A percentile compares a stretch with the other conserved stretches of the same genome.
Conservation (phyloP, 1,140 invertebrate species). For the Tetramorium alpestre region DNA sequence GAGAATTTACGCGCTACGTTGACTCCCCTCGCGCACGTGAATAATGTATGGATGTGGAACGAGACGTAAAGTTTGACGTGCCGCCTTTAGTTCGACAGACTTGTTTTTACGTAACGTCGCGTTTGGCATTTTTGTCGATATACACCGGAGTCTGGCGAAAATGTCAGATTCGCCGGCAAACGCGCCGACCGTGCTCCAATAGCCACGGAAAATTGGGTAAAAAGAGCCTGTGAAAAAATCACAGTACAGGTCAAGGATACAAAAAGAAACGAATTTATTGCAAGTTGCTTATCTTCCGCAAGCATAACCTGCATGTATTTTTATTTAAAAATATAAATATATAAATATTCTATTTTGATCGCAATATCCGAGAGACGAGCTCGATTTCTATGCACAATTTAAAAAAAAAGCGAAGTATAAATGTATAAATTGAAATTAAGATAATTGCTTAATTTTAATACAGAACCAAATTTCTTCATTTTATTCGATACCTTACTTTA, state of each 20-base stretch:
- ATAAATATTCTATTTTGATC: not conserved
- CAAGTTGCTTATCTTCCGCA: not conserved
- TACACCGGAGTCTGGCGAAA: not conserved
- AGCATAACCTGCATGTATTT: not conserved
- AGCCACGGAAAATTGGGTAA: not conserved
- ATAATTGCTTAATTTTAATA: not conserved
- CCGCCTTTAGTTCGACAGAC: constrained; percentile 49
- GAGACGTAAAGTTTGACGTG: constrained; percentile 29
- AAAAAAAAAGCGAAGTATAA: not conserved
- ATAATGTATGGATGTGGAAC: constrained; percentile 44
- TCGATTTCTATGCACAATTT: not conserved
- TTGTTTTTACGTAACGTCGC: constrained; percentile 54
- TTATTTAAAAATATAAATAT: not conserved
- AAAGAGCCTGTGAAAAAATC: not conserved
- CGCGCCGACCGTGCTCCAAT: not conserved
- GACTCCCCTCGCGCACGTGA: not conserved
- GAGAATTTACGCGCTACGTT: constrained; percentile 32
- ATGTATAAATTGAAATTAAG: not conserved
- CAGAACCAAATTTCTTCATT: not conserved
- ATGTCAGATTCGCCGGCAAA: constrained; percentile 12
- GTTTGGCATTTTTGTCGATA: constrained; percentile 38
- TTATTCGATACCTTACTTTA: not conserved
- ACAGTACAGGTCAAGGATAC: not conserved
- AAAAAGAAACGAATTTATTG: not conserved
- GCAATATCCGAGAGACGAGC: not conserved